Evolutionary conservation across 2,888 invertebrate species (phyloP), one percentile per base, ranked within the genome.

Genomic region (Ceratothoa steindachneri): DNA sequence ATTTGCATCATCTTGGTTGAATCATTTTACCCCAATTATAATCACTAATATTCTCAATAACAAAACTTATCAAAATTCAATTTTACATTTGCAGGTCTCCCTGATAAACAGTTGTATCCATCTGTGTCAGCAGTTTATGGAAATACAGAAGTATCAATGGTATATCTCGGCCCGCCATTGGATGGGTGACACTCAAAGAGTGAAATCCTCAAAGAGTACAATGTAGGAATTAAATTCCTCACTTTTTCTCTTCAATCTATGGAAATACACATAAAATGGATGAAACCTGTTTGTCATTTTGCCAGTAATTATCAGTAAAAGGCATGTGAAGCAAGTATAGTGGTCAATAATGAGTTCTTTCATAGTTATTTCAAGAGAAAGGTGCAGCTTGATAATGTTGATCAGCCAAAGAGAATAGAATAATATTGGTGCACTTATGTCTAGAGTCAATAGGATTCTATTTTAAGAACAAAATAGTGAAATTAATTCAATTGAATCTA

Each of bases 141-240:
- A 77, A 98, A 99, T 84, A 98, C 97, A 67, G 97, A 99, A 88
- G 96, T 99, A 53, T 96, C 97, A 51, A 97, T 99, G 97, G 95
- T 97, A 60, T 99, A 99, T 85, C 87, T 97, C 82, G 98, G 98
- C 80, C 91, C 92, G 80, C 97, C 98, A n/a, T 85, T 95, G 83
- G 96, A 97, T 89, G 97, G 97, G 86, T 95, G 90, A 91, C 87
- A 55, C 5, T 30, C 30, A 24, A 15, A 71, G 22, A 27, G 53
- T 12, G 24, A 7, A 24, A 24, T 60, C 12, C 24, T 24, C 1
- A n/a, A 51, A n/a, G 41, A 15, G 7, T 41, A 41, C 41, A 41
- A 41, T 41, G 41, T 5, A 41, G 15, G 41, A 41, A 41, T 5
- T 5, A 41, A 41, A 15, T 15, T 41, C 5, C 41, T 9, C 41